These are phyloP conservation scores for Drosophila neocordata DNA, from an alignment of 1,140 invertebrate genomes.

Conservation along the genomic window DNA sequence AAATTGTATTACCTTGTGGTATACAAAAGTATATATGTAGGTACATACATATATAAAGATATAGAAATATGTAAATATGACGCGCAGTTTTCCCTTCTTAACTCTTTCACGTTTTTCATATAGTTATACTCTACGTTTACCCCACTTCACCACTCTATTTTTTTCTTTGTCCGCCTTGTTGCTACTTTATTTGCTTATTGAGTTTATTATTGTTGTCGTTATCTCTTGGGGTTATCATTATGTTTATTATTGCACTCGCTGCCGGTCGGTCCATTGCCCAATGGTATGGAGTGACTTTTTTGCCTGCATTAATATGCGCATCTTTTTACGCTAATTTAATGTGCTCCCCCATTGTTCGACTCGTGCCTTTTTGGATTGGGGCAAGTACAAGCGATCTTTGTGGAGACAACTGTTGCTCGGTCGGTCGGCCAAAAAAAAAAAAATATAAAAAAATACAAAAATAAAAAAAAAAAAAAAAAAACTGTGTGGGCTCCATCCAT, in stretches of 20 bases:
- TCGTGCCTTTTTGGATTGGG: slow-evolving; percentile 8
- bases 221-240: slow-evolving; percentile 60
- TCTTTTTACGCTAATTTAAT: slow-evolving; percentile 57
- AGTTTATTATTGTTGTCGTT: slow-evolving; percentile 66
- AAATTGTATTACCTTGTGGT: slow-evolving; percentile 43
- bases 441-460: background rate
- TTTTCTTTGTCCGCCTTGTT: background rate
- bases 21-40: too few species aligned
- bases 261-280: background rate
- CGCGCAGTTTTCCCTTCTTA: slow-evolving; percentile 4
- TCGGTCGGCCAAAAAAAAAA: too few species aligned
- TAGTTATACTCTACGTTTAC: too few species aligned
- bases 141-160: background rate
- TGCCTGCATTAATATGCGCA: slow-evolving; percentile 44
- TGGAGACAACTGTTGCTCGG: background rate
- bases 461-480: background rate
- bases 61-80: slow-evolving; percentile 59
- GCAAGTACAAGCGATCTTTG: background rate
- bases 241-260: slow-evolving; percentile 54
- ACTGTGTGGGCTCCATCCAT: slow-evolving; percentile 17
- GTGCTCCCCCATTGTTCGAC: slow-evolving; percentile 36
- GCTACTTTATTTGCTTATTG: slow-evolving; percentile 67
- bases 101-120: slow-evolving; percentile 11
- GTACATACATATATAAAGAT: slow-evolving; percentile 16
- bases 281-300: background rate